Evolutionary conservation across 2,797 vertebrate genomes (phyloP).

Genomic region (Esox masquinongy): DNA sequence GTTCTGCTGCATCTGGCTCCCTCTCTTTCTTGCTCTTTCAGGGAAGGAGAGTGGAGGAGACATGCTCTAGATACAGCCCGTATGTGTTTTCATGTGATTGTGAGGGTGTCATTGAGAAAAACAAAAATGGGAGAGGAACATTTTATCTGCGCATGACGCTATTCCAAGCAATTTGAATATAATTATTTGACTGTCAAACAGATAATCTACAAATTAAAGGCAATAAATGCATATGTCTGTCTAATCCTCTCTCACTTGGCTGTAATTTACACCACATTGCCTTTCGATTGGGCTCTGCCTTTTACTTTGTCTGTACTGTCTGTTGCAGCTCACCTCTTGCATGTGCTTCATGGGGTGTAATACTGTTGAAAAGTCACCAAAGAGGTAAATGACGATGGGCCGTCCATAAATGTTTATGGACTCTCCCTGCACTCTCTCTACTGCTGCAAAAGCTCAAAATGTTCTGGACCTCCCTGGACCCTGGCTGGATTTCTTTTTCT

Average conservation of each 20-base stretch:
- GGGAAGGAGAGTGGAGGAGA: slow-evolving; percentile 59
- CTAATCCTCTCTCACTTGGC: slow-evolving; percentile 55
- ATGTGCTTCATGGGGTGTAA: slow-evolving; percentile 70
- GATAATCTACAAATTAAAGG: no score
- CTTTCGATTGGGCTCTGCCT: slow-evolving; percentile 40
- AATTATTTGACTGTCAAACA: no score
- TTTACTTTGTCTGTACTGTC: slow-evolving; percentile 45
- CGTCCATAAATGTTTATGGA: slow-evolving; percentile 77
- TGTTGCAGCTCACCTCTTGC: slow-evolving; percentile 60
- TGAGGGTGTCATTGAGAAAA: slow-evolving; percentile 33
- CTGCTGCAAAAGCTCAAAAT: slow-evolving; percentile 70
- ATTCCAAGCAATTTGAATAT: no score
- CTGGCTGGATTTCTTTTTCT: slow-evolving; percentile 50
- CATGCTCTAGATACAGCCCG: slow-evolving; percentile 79
- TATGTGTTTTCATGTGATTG: slow-evolving; percentile 30
- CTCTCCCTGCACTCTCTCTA: slow-evolving; percentile 64
- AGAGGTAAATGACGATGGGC: slow-evolving; percentile 77
- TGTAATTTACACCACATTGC: slow-evolving; percentile 60
- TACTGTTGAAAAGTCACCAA: slow-evolving; percentile 77
- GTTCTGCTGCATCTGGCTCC: slow-evolving; percentile 9
- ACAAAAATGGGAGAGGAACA: slow-evolving; percentile 56
- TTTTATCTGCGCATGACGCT: slow-evolving; percentile 38
- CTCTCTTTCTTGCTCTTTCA: slow-evolving; percentile 11
- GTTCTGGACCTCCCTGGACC: slow-evolving; percentile 69
- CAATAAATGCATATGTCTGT: background rate